A percentile compares a stretch with the other conserved stretches of the same genome.
phyloP scores from a whole-genome alignment of 2,113 vertebrate genomes.

The Parus major region DNA sequence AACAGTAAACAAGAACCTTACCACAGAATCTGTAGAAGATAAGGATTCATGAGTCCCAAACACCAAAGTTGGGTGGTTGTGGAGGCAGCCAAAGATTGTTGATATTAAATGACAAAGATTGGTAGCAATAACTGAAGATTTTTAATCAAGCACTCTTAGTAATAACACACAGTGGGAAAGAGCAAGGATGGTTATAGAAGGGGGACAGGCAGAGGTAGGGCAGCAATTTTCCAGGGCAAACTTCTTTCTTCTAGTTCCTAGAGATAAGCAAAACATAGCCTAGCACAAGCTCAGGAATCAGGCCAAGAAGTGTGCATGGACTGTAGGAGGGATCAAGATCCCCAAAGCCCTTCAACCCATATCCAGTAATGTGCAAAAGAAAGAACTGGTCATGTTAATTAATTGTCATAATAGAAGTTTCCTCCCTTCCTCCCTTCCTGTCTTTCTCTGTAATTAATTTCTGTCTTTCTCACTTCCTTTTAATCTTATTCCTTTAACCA shows the following conservation, averaged over 20 bases:
- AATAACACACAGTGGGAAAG: neutral
- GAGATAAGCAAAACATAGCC: neutral
- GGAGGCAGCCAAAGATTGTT: neutral
- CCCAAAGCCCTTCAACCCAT: neutral
- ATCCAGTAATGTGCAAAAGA: neutral
- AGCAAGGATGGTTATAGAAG: neutral
- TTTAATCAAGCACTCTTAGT: neutral
- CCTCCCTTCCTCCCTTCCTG: too few species aligned
- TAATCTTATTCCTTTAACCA: neutral
- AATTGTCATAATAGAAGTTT: neutral
- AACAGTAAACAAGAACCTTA: neutral
- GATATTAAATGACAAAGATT: neutral
- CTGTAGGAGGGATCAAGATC: neutral
- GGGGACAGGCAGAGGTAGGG: neutral
- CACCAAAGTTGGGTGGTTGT: neutral
- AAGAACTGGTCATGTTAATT: too few species aligned
- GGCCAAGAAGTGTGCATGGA: neutral
- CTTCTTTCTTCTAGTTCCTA: neutral
- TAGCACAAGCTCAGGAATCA: neutral
- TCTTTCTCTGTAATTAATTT: neutral
- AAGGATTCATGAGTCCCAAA: neutral
- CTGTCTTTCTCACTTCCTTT: neutral
- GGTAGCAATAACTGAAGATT: neutral
- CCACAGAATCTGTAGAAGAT: neutral
- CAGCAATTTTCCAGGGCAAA: neutral